These are phyloP conservation scores for Agrilus mali DNA, from an alignment of 2,888 invertebrate genomes.

Conservation along the genomic window DNA sequence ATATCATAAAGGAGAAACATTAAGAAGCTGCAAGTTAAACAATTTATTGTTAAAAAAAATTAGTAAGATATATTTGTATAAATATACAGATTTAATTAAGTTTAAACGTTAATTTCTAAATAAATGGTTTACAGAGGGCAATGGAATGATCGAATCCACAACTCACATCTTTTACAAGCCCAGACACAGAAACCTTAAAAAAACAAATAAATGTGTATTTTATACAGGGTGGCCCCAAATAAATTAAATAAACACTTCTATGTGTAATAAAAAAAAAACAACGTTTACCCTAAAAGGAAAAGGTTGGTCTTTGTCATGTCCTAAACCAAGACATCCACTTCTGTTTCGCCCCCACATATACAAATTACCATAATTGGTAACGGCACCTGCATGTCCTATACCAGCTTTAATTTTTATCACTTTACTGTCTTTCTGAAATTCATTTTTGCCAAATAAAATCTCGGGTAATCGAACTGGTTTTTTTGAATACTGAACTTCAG, in stretches of 20 bases:
- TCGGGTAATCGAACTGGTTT: slow-evolving; percentile 64
- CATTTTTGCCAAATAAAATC: slow-evolving; percentile 74
- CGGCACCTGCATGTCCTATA: slow-evolving; percentile 64
- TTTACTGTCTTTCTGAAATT: slow-evolving; percentile 57
- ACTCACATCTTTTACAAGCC: slow-evolving; percentile 55
- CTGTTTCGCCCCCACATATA: slow-evolving; percentile 89
- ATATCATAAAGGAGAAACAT: too few species aligned
- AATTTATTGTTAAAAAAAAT: too few species aligned
- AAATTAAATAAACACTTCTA: neutral
- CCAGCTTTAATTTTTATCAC: slow-evolving; percentile 60
- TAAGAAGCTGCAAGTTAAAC: too few species aligned
- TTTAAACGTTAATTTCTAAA: slow-evolving; percentile 26
- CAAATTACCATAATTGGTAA: slow-evolving; percentile 72
- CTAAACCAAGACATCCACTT: slow-evolving; percentile 73
- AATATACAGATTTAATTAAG: too few species aligned
- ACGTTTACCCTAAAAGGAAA: slow-evolving; percentile 66
- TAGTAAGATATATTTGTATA: too few species aligned
- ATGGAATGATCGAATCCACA: slow-evolving; percentile 83
- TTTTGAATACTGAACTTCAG: slow-evolving; percentile 50
- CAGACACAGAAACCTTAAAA: slow-evolving; percentile 67
- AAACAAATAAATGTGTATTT: slow-evolving; percentile 34
- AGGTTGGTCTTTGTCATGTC: slow-evolving; percentile 65
- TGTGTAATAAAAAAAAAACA: slow-evolving; percentile 2
- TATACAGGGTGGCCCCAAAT: neutral
- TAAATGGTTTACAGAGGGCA: slow-evolving; percentile 61